Conservation (phyloP, 2,888 invertebrate species). For the Tillus elongatus region DNA sequence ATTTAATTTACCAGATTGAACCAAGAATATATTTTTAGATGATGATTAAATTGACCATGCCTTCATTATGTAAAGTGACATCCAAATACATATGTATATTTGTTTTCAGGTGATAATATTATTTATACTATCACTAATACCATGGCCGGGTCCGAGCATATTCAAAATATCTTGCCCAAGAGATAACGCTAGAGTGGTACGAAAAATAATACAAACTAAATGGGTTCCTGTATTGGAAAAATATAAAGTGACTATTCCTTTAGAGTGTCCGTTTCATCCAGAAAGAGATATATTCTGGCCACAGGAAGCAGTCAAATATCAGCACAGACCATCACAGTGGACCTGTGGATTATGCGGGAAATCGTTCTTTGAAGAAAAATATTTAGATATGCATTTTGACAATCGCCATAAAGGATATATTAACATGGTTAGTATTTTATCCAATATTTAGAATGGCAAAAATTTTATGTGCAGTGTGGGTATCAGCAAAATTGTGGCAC, state of each 20-base stretch:
- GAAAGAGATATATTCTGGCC: slow-evolving; percentile 79
- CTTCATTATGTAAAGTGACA: too few relatives aligned
- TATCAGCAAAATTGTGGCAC: too few relatives aligned
- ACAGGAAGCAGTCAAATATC: slow-evolving; percentile 75
- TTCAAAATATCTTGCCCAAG: slow-evolving; percentile 81
- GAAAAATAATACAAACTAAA: slow-evolving; percentile 82
- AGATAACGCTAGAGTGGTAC: slow-evolving; percentile 80
- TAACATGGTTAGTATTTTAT: slow-evolving; percentile 58
- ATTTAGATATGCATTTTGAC: slow-evolving; percentile 82
- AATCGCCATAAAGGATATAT: slow-evolving; percentile 76
- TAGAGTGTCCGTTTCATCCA: slow-evolving; percentile 86
- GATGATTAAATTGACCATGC: slow-evolving; percentile 7
- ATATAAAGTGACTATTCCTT: slow-evolving; percentile 75
- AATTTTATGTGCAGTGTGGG: too few relatives aligned
- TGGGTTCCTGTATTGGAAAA: slow-evolving; percentile 84
- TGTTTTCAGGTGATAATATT: slow-evolving; percentile 64
- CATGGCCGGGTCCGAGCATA: slow-evolving; percentile 80
- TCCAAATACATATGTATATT: too few relatives aligned
- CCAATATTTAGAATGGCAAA: too few relatives aligned
- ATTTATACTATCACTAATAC: slow-evolving; percentile 72
- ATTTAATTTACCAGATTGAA: background rate
- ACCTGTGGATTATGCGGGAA: slow-evolving; percentile 86
- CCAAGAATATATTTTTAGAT: background rate
- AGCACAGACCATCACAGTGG: slow-evolving; percentile 82
- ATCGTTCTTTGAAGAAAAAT: slow-evolving; percentile 82